Evolutionary conservation across 2,888 invertebrate genomes (phyloP).

Genomic region (Melinaea menophilus): DNA sequence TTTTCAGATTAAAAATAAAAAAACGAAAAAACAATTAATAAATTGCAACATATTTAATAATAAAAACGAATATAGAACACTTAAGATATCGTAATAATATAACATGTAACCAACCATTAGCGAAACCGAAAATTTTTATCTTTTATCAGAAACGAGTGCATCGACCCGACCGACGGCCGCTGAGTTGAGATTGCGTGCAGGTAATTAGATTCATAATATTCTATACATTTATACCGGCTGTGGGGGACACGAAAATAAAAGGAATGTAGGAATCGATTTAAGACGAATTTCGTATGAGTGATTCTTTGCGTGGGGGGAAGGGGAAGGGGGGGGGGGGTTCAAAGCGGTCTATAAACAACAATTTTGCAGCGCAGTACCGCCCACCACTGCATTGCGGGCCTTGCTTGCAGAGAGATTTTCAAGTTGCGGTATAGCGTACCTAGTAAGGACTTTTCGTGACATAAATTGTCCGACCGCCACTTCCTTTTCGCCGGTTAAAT

Average conservation of each 20-base stretch:
- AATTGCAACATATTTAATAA: constrained; percentile 1
- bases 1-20: neutral
- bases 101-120: constrained; percentile 36
- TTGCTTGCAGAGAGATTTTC: constrained; percentile 31
- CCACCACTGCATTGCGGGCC: constrained; percentile 36
- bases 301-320: constrained; percentile 37
- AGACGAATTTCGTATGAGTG: constrained; percentile 27
- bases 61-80: constrained; percentile 18
- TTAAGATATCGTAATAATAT: constrained; percentile 29
- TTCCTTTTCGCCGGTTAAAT: constrained; percentile 27
- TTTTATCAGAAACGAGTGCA: constrained; percentile 36
- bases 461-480: constrained; percentile 22
- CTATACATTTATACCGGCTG: constrained; percentile 9
- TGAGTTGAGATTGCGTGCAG: constrained; percentile 28
- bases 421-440: constrained; percentile 28
- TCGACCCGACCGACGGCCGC: constrained; percentile 32
- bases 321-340: no score
- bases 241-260: constrained; percentile 1
- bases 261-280: constrained; percentile 1
- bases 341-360: constrained; percentile 34
- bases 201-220: constrained; percentile 29
- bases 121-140: constrained; percentile 37
- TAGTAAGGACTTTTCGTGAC: constrained; percentile 31
- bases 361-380: constrained; percentile 39
- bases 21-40: neutral